phyloP scores from a whole-genome alignment of 92 coral and sea anemone genomes.

The Zoanthus solanderi region DNA sequence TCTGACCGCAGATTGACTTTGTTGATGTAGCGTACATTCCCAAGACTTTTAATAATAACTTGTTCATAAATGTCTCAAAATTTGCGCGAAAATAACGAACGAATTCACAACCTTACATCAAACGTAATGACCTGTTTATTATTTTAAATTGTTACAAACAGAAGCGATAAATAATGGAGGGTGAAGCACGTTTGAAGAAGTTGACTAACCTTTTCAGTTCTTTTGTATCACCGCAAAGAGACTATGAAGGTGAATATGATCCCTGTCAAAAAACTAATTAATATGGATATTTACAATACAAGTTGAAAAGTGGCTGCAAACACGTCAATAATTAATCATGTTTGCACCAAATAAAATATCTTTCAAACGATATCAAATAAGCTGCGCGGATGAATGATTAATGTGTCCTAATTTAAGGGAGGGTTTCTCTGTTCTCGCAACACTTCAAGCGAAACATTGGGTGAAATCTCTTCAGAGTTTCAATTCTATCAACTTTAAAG shows the following conservation, averaged over 20 bases:
- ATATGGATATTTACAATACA: slow-evolving; percentile 45
- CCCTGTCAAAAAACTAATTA: slow-evolving; percentile 38
- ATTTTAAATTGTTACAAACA: background rate
- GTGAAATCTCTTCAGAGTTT: slow-evolving; percentile 31
- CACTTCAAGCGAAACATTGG: slow-evolving; percentile 43
- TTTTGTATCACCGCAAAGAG: slow-evolving; percentile 26
- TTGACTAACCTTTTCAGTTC: slow-evolving; percentile 30
- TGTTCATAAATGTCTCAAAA: slow-evolving; percentile 13
- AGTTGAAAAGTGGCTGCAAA: slow-evolving; percentile 54
- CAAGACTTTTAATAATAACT: slow-evolving; percentile 1
- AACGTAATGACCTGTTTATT: slow-evolving; percentile 30
- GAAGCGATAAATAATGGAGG: slow-evolving; percentile 32
- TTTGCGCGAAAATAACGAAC: slow-evolving; percentile 1
- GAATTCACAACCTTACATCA: background rate
- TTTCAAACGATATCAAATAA: slow-evolving; percentile 56
- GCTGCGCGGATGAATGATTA: slow-evolving; percentile 47
- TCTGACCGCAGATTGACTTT: slow-evolving; percentile 23
- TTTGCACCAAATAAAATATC: slow-evolving; percentile 50
- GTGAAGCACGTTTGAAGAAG: slow-evolving; percentile 15
- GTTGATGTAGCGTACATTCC: slow-evolving; percentile 22
- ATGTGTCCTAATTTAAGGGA: slow-evolving; percentile 47
- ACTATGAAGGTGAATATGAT: slow-evolving; percentile 19
- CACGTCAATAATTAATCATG: slow-evolving; percentile 45
- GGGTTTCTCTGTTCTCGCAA: slow-evolving; percentile 18
- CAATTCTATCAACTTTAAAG: background rate